Conservation (phyloP, 2,888 invertebrate genomes). For the Stenodema calcarata region DNA sequence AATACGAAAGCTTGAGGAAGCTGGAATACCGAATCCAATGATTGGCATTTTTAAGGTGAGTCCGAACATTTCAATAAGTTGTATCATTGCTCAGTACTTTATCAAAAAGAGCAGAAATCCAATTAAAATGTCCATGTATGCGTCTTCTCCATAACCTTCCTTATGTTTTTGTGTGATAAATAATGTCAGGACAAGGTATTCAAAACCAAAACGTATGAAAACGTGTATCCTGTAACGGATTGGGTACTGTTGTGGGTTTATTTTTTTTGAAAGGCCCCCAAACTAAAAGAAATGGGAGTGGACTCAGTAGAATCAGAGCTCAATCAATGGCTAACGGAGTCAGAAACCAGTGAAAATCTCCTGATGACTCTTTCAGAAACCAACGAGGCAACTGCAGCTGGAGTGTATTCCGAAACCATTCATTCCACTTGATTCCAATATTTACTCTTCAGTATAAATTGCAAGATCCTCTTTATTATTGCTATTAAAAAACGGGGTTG, state of each 20-base stretch:
- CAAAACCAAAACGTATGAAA: no score
- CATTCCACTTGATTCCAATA: neutral
- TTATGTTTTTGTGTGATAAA: no score
- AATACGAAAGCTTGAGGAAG: neutral
- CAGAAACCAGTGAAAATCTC: neutral
- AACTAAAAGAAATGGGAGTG: neutral
- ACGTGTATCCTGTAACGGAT: no score
- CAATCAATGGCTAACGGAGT: conserved; percentile 17
- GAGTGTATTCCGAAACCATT: neutral
- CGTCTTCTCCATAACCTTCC: no score
- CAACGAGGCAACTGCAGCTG: neutral
- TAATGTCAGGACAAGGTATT: no score
- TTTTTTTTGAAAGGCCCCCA: neutral
- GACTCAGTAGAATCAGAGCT: neutral
- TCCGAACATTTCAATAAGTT: neutral
- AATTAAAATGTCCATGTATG: no score
- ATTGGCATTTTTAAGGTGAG: neutral
- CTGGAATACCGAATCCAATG: neutral
- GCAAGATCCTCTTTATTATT: no score
- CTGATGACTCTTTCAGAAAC: neutral
- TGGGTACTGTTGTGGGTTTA: no score
- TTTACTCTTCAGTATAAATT: no score
- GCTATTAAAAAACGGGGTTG: no score
- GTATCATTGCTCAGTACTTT: no score
- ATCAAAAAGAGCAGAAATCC: no score